Evolutionary conservation across 2,113 vertebrate genomes (phyloP).

Genomic region (Dipodomys spectabilis): DNA sequence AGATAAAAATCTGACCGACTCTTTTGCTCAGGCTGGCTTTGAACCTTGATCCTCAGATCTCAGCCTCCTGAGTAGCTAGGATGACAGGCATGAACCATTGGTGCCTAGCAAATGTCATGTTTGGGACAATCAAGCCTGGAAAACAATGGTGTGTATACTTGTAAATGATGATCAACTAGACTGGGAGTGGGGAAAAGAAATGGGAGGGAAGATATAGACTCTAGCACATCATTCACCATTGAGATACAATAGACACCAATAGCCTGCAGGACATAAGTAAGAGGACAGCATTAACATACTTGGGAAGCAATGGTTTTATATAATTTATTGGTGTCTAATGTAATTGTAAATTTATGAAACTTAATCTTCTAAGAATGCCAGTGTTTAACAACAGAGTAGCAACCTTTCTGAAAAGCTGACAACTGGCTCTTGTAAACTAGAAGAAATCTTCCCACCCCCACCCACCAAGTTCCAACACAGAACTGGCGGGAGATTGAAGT

Average conservation of each 20-base stretch:
- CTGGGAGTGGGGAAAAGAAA: fast-evolving
- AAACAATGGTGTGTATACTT: background rate
- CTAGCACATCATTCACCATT: background rate
- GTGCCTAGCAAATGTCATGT: background rate
- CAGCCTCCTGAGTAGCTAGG: too few species aligned
- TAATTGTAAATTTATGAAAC: background rate
- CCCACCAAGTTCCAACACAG: too few species aligned
- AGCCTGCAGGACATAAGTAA: background rate
- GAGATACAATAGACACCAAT: background rate
- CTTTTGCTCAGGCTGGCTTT: too few species aligned
- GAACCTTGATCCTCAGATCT: too few species aligned
- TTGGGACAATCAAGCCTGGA: background rate
- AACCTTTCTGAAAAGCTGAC: background rate
- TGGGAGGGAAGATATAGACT: too few species aligned
- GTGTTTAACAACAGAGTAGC: background rate
- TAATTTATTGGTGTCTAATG: constrained; percentile 15
- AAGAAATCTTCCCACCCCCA: background rate
- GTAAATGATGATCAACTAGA: background rate
- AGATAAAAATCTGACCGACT: too few species aligned
- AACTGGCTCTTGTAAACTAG: background rate
- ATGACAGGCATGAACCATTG: too few species aligned
- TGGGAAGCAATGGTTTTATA: constrained; percentile 8
- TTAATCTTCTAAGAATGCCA: background rate
- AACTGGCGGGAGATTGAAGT: background rate
- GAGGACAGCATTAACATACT: background rate